These are phyloP conservation scores for Eulimnadia texana DNA, from an alignment of 1,140 invertebrate species.

Conservation along the genomic window DNA sequence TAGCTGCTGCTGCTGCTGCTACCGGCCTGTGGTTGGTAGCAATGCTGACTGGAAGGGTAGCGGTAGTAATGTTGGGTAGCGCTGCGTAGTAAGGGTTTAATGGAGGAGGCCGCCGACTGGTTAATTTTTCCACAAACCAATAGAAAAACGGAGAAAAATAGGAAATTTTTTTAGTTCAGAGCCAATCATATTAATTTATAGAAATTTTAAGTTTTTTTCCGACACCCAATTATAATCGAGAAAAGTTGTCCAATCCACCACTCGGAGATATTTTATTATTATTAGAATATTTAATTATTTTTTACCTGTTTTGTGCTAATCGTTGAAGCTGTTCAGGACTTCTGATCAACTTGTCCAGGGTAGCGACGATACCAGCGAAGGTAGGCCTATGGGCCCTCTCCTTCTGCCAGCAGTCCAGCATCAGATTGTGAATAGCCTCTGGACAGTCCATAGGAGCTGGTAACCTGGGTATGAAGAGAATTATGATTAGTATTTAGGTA, in stretches of 20 bases:
- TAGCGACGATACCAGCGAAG: slow-evolving; percentile 86
- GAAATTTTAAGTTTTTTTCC: no score
- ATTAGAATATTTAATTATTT: no score
- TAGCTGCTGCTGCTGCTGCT: no score
- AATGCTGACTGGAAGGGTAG: not conserved
- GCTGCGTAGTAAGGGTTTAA: slow-evolving; percentile 7
- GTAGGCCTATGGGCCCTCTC: slow-evolving; percentile 89
- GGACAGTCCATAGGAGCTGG: slow-evolving; percentile 39
- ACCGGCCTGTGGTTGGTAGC: not conserved
- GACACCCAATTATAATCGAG: no score
- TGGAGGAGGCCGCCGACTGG: slow-evolving; percentile 9
- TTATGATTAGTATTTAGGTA: no score
- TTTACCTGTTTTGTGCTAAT: slow-evolving; percentile 69
- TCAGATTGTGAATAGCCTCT: slow-evolving; percentile 84
- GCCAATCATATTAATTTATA: no score
- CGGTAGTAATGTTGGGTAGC: not conserved
- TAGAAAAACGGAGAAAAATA: no score
- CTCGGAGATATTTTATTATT: no score
- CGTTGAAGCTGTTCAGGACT: slow-evolving; percentile 77
- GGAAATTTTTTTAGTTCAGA: no score
- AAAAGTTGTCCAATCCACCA: no score
- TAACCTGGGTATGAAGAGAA: no score
- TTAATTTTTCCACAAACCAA: no score
- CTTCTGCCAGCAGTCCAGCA: slow-evolving; percentile 98
- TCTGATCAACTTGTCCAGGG: slow-evolving; percentile 84